A percentile compares a stretch with the other conserved stretches of the same genome.
These are phyloP conservation scores for Dicaeum eximium DNA, from an alignment of 2,113 vertebrate species.

Conservation along the genomic window DNA sequence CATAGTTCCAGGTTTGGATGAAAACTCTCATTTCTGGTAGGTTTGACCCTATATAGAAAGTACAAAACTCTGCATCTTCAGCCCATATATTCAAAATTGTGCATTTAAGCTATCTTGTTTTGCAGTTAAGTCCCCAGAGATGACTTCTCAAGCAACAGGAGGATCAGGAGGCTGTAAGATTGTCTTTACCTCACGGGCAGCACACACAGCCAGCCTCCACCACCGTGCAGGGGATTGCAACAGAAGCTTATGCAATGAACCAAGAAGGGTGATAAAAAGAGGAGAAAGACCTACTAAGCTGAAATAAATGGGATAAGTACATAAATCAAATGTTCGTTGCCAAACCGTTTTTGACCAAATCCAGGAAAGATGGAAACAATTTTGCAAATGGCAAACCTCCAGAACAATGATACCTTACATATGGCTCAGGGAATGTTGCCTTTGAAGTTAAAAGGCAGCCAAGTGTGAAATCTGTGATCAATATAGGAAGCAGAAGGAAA, in stretches of 20 bases:
- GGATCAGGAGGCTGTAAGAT: background rate
- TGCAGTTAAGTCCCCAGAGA: background rate
- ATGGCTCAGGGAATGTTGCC: background rate
- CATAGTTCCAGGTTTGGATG: background rate
- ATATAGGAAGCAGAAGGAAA: slow-evolving; percentile 10
- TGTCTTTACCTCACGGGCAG: background rate
- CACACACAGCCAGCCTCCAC: background rate
- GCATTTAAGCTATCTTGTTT: background rate
- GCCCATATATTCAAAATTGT: background rate
- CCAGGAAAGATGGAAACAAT: slow-evolving; percentile 29
- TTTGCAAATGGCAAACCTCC: slow-evolving; percentile 5
- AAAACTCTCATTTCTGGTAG: background rate
- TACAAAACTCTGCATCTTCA: background rate
- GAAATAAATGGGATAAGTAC: background rate
- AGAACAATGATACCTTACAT: slow-evolving; percentile 1
- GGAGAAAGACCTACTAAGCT: background rate
- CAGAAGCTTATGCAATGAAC: background rate
- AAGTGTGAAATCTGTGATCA: slow-evolving; percentile 26
- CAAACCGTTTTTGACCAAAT: background rate
- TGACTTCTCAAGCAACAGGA: background rate
- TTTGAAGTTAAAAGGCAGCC: slow-evolving; percentile 23
- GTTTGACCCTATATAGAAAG: background rate
- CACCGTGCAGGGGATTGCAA: background rate
- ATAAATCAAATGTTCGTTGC: background rate
- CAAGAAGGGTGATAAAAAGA: background rate